Evolutionary conservation across 1,140 invertebrate species (phyloP).

Genomic region (Sinonovacula constricta): DNA sequence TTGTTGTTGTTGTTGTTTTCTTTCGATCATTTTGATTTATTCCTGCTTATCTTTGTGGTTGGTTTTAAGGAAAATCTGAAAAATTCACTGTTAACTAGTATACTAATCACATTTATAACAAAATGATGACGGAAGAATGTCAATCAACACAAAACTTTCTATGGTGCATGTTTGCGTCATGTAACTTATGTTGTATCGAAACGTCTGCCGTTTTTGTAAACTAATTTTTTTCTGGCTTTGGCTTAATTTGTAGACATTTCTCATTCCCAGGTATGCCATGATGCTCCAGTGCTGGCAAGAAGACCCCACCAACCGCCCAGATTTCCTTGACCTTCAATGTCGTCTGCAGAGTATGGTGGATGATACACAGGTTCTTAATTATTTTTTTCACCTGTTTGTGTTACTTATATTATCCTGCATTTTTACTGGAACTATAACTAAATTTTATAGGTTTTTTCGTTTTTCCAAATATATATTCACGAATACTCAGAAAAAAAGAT

Average conservation of each 20-base stretch:
- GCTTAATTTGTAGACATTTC: background rate
- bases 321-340: slow-evolving; percentile 63
- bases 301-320: slow-evolving; percentile 62
- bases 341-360: slow-evolving; percentile 70
- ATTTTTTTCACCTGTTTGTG: too few species aligned
- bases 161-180: background rate
- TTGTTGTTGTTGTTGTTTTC: too few species aligned
- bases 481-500: too few species aligned
- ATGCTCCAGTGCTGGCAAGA: slow-evolving; percentile 76
- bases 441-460: too few species aligned
- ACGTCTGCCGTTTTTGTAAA: background rate
- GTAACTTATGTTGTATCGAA: background rate
- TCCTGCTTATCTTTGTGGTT: too few species aligned
- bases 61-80: too few species aligned
- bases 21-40: too few species aligned
- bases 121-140: background rate
- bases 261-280: slow-evolving; percentile 67
- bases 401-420: too few species aligned
- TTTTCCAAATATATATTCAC: too few species aligned
- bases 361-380: slow-evolving; percentile 74
- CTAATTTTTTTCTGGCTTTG: too few species aligned
- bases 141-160: background rate
- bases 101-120: background rate
- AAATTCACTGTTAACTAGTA: background rate
- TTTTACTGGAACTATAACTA: too few species aligned